Percentiles rank a stretch among this genome's conserved stretches.
These are phyloP conservation scores for Spermophilus dauricus DNA, from an alignment of 2,113 vertebrate species.

Conservation along the genomic window DNA sequence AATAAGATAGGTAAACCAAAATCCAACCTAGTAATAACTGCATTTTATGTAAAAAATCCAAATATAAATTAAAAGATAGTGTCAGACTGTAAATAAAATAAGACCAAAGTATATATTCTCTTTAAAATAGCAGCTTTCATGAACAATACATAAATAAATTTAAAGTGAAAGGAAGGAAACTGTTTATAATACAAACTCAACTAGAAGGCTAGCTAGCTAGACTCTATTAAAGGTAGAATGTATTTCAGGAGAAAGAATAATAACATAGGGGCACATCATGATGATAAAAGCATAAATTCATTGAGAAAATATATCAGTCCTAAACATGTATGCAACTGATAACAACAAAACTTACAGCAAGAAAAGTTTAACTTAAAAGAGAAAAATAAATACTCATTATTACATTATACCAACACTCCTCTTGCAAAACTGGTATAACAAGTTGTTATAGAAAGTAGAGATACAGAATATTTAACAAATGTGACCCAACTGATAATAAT, in stretches of 20 bases:
- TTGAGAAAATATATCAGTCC: background rate
- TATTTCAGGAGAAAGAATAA: background rate
- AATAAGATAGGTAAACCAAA: background rate
- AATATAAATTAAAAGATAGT: slow-evolving; percentile 8
- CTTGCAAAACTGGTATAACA: background rate
- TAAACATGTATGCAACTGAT: background rate
- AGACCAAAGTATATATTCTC: background rate
- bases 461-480: background rate
- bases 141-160: background rate
- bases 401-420: background rate
- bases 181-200: background rate
- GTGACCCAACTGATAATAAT: background rate
- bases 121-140: background rate
- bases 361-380: background rate
- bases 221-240: background rate
- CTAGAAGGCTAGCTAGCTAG: background rate
- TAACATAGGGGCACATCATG: background rate
- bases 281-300: background rate
- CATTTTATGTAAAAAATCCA: background rate
- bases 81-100: background rate
- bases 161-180: background rate
- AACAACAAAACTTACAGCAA: background rate
- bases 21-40: background rate
- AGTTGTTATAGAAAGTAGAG: background rate
- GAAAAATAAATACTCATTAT: background rate